Base-by-base conservation (phyloP, 2,888 invertebrate genomes). In the Oasisia sp. region DNA sequence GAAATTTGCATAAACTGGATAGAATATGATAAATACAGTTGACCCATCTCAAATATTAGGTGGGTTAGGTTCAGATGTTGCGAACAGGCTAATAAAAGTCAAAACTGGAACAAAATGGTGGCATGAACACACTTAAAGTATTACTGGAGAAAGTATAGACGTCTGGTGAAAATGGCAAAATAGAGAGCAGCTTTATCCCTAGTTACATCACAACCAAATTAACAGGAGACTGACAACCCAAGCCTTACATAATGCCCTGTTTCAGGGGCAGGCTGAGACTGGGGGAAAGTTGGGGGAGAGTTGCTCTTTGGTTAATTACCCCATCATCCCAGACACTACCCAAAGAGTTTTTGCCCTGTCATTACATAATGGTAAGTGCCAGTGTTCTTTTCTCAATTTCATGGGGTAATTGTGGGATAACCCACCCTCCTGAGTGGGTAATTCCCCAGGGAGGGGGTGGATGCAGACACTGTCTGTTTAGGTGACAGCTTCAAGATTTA, bases 121-220 rank as follows among this genome's bases (percentile, higher is more conserved):
- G 74, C 74, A 74, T 19, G 14, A 12, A 74, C 74, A 27, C 74
- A 27, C 74, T 27, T 74, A 74, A 74, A 74, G 74, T 74, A 27
- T 27, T n/a, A 27, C 27, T 74, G 19, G 3, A 74, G 19, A 74
- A 19, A 5, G n/a, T 74, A n/a, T 19, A 27, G 74, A 74, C 27
- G 27, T 74, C 74, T 74, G 7, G 74, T 5, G 74, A 74, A 74
- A 74, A 74, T 74, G 7, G 74, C n/a, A 74, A 74, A 74, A 74
- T 74, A 74, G 74, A 27, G 74, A 74, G 74, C 74, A 74, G 74
- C 74, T 74, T 74, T 74, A 74, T 74, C 74, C 74, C 19, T 19
- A 74, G 74, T 74, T 74, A 74, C 74, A 74, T 74, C 74, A 74
- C n/a, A 74, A n/a, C 74, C 74, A 74, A 74, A 74, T 74, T 74